Evolutionary conservation across 2,888 invertebrate species (phyloP).

Genomic region (Xanthia icteritia): DNA sequence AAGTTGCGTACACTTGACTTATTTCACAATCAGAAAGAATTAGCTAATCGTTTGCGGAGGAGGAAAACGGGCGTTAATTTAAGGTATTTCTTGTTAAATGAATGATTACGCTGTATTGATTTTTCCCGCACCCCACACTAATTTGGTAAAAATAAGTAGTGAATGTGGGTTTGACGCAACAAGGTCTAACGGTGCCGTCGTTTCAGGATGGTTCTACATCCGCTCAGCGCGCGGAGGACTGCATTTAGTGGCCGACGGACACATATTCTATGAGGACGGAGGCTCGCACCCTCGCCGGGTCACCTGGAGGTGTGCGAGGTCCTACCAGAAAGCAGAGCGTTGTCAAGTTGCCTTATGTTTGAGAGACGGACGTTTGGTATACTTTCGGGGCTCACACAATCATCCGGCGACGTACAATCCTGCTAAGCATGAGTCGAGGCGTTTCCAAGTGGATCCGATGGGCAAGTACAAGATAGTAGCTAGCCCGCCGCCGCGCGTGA

Average conservation of each 20-base stretch:
- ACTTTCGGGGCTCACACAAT: constrained; percentile 87
- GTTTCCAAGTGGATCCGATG: constrained; percentile 87
- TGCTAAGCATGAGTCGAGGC: constrained; percentile 86
- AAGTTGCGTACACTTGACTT: constrained; percentile 4
- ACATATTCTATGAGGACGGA: constrained; percentile 89
- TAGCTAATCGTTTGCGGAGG: background rate
- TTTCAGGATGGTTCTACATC: constrained; percentile 89
- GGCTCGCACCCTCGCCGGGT: constrained; percentile 87
- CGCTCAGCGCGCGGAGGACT: constrained; percentile 88
- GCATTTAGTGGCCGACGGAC: constrained; percentile 87
- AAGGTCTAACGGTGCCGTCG: constrained; percentile 68
- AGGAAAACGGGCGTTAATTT: constrained; percentile 27
- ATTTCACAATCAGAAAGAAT: constrained; percentile 27
- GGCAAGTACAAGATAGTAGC: constrained; percentile 89
- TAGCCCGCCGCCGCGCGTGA: constrained; percentile 73
- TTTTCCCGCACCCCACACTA: constrained; percentile 17
- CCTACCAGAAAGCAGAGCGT: constrained; percentile 88
- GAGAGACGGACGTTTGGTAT: constrained; percentile 87
- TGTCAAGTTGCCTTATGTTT: constrained; percentile 88
- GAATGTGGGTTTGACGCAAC: constrained; percentile 27
- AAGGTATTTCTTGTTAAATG: constrained; percentile 55
- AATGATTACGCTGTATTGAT: constrained; percentile 44
- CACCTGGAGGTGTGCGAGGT: constrained; percentile 88
- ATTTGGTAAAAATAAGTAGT: constrained; percentile 28
- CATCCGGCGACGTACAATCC: constrained; percentile 87